Percentiles rank a stretch among this genome's conserved stretches.
These are phyloP conservation scores for Acrossocheilus fasciatus DNA, from an alignment of 2,797 vertebrate genomes.

Conservation along the genomic window DNA sequence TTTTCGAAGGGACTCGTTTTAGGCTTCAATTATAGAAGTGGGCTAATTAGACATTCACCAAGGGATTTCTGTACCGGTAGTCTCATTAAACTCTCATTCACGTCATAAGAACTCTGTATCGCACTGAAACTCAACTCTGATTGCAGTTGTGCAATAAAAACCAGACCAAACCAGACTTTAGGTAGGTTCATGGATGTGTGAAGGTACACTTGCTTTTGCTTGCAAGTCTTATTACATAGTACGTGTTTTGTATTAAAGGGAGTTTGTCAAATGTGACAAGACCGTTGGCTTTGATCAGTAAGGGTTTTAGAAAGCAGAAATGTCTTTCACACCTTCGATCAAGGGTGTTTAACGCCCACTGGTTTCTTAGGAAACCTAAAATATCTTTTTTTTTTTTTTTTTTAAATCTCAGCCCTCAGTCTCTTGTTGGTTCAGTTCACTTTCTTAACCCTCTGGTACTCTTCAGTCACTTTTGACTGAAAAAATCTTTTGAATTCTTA, in stretches of 20 bases:
- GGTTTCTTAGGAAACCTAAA: constrained; percentile 13
- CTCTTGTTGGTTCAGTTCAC: not conserved
- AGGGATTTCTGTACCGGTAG: constrained; percentile 53
- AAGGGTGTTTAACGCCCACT: constrained; percentile 23
- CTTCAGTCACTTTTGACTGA: no score
- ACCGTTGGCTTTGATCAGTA: not conserved
- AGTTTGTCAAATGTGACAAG: constrained; percentile 1
- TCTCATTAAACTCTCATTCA: constrained; percentile 59
- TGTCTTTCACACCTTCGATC: constrained; percentile 12
- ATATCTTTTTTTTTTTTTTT: constrained; percentile 12
- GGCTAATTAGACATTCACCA: constrained; percentile 77
- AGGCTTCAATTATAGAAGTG: constrained; percentile 82
- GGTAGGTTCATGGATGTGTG: not conserved
- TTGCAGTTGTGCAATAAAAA: constrained; percentile 16
- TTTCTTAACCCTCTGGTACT: not conserved
- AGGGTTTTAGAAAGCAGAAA: constrained; percentile 6
- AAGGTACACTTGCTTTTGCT: not conserved
- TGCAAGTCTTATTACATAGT: not conserved
- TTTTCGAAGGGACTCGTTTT: constrained; percentile 74
- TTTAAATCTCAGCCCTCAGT: not conserved
- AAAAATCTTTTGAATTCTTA: no score
- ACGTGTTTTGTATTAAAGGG: not conserved
- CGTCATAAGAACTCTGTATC: not conserved
- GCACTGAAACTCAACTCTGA: constrained; percentile 11
- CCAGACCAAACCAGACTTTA: constrained; percentile 13